Base-by-base conservation (phyloP, 2,113 vertebrate genomes). In the Cryptoleucopteryx plumbea region DNA sequence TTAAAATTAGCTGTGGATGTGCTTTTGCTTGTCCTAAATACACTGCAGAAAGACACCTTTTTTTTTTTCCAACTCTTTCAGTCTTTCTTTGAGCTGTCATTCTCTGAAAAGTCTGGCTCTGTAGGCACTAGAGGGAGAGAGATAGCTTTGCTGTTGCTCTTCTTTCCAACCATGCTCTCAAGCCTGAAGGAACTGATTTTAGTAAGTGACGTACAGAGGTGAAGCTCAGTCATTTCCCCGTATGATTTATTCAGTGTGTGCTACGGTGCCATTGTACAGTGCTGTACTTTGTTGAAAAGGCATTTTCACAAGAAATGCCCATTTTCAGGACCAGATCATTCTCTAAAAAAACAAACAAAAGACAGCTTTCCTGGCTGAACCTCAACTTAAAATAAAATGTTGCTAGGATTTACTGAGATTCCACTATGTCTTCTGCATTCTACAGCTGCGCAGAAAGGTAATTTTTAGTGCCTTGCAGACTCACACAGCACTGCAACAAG, bases 1-100 rank as follows among this genome's bases (percentile, higher is more conserved):
- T 97, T 88, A 91, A 96, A 95, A 96, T 95, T 82, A 96, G 83
- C 77, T 89, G 73, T 72, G 55, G 94, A 86, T 85, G 50, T 82
- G 61, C 38, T 91, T 97, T 93, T 85, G 21, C 82, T 96, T 93
- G 91, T 86, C 89, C 78, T 83, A 92, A 96, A 96, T 94, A 93
- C 43, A 66, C 5, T 59, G 50, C 43, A 91, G 66, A 96, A 90
- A 79, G 29, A 80, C 16, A 58, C 11, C 8, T 1, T 3, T 42
- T 36, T 52, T 40, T 43, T 48, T 78, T 31, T 27, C 42, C 48
- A 72, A 53, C 16, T 88, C 58, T 82, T 11, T 79, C 62, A 73
- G 53, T 36, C 36, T 63, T 81, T 18, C 79, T 94, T 82, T 80
- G 70, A 95, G 91, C 81, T 89, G 81, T 89, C 74, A 77, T 26